phyloP scores from a whole-genome alignment of 2,113 vertebrate species.

The Lates calcarifer region DNA sequence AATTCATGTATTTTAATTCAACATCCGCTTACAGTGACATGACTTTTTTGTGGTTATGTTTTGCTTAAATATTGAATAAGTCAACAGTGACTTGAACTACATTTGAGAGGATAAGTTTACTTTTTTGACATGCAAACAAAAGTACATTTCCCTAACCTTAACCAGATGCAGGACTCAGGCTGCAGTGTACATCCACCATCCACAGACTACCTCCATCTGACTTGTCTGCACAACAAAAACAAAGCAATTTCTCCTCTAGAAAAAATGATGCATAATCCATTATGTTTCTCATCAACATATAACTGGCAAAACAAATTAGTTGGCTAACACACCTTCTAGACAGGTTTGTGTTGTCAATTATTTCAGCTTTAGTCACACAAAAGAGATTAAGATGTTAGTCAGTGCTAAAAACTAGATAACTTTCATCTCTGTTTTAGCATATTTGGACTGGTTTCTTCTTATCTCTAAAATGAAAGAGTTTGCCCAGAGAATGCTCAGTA shows the following conservation, averaged over 20 bases:
- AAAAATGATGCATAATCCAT: not conserved
- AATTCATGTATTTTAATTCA: not conserved
- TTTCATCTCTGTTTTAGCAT: not conserved
- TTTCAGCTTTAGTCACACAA: not conserved
- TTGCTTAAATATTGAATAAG: no score
- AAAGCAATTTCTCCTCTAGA: not conserved
- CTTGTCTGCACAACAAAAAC: not conserved
- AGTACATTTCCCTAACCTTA: not conserved
- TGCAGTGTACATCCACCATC: not conserved
- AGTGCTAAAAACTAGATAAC: not conserved
- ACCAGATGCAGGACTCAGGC: not conserved
- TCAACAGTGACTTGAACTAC: not conserved
- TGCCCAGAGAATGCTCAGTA: not conserved
- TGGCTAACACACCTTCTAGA: not conserved
- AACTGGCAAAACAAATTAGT: not conserved
- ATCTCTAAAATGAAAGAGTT: constrained; percentile 4
- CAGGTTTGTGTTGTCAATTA: not conserved
- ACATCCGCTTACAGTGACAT: not conserved
- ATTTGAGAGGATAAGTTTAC: not conserved
- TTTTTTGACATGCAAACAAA: no score
- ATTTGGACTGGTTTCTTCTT: not conserved
- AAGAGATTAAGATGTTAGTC: not conserved
- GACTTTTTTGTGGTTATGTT: not conserved
- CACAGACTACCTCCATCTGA: not conserved
- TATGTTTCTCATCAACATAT: not conserved